phyloP scores from a whole-genome alignment of 2,797 vertebrate species.

The Enteromius anoplus region DNA sequence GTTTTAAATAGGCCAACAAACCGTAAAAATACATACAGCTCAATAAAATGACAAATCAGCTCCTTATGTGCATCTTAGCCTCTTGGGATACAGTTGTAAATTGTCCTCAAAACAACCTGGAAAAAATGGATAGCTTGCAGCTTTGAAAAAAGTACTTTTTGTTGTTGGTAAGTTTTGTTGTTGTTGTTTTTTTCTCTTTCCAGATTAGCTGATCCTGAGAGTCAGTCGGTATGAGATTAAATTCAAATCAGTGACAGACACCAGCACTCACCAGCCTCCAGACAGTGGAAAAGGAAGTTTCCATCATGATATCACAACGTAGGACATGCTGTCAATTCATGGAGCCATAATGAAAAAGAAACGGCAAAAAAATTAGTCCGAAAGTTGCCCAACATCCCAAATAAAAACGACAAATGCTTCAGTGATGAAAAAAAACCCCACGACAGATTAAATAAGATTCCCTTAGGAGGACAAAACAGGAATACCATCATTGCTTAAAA shows the following conservation, averaged over 20 bases:
- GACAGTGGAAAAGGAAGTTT: background rate
- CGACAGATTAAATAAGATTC: constrained; percentile 47
- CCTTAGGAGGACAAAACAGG: constrained; percentile 29
- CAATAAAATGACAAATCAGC: constrained; percentile 73
- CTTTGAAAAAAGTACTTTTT: constrained; percentile 9
- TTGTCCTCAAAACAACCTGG: constrained; percentile 63
- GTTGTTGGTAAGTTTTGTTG: constrained; percentile 21
- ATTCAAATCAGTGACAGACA: constrained; percentile 23
- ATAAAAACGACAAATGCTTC: constrained; percentile 20
- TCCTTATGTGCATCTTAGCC: constrained; percentile 76
- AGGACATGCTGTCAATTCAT: constrained; percentile 26
- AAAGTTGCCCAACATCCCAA: constrained; percentile 33
- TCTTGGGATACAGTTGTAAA: constrained; percentile 69
- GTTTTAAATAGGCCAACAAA: constrained; percentile 80
- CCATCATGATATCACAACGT: background rate
- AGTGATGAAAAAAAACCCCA: constrained; percentile 15
- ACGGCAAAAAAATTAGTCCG: constrained; percentile 29
- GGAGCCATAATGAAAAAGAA: constrained; percentile 21
- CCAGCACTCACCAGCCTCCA: constrained; percentile 14
- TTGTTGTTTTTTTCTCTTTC: constrained; percentile 8
- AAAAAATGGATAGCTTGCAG: constrained; percentile 27
- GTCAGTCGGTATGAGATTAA: constrained; percentile 39
- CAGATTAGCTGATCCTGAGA: constrained; percentile 51
- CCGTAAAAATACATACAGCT: constrained; percentile 71
- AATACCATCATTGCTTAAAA: constrained; percentile 31